These are phyloP conservation scores for Pandion haliaetus DNA, from an alignment of 2,113 vertebrate genomes.

Conservation along the genomic window DNA sequence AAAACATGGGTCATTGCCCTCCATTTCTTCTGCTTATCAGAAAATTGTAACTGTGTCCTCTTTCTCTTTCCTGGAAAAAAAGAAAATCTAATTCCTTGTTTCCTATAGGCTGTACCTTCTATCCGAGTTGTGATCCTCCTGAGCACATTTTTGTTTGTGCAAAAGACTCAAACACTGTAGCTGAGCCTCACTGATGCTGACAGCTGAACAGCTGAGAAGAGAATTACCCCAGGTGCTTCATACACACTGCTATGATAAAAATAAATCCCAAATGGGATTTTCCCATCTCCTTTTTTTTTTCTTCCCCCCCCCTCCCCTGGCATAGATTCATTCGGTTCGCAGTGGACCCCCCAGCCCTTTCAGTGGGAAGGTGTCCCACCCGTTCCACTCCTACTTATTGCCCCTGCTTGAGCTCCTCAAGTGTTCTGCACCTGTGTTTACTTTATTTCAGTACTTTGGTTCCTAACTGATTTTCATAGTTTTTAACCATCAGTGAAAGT, in stretches of 20 bases:
- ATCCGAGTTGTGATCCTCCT: neutral
- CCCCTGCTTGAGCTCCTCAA: accelerated
- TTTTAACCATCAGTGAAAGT: neutral
- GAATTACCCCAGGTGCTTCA: neutral
- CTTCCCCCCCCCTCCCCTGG: neutral
- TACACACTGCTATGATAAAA: neutral
- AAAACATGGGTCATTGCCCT: neutral
- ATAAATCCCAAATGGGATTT: neutral
- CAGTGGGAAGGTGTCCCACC: accelerated
- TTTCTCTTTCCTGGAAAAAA: neutral
- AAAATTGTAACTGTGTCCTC: neutral
- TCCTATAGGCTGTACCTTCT: neutral
- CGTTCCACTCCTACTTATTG: accelerated
- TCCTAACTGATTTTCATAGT: neutral
- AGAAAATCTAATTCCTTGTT: neutral
- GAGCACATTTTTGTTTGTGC: neutral
- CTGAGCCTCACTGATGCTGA: neutral
- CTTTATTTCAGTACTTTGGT: neutral
- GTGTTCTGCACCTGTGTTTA: neutral
- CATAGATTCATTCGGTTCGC: neutral
- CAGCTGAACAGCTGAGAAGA: neutral
- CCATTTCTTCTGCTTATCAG: neutral
- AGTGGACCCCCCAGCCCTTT: neutral
- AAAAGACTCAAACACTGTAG: neutral
- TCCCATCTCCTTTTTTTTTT: neutral